phyloP scores from a whole-genome alignment of 2,113 vertebrate species.

The Columbina picui region DNA sequence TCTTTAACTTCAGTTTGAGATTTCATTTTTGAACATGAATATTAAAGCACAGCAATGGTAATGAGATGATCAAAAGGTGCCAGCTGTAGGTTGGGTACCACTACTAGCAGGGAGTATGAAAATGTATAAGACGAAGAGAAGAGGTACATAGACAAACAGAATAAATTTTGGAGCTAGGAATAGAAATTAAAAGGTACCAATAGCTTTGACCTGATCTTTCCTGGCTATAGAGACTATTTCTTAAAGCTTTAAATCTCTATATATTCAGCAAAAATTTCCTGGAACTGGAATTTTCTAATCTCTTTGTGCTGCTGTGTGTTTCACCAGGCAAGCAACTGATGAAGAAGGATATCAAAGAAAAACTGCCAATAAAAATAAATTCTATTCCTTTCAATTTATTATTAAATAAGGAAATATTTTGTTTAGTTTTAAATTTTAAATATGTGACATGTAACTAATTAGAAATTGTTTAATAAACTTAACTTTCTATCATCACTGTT shows the following conservation, averaged over 20 bases:
- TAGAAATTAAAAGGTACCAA: background rate
- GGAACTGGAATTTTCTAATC: conserved; percentile 43
- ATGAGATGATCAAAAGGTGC: background rate
- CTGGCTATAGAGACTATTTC: background rate
- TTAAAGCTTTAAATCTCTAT: background rate
- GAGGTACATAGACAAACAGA: background rate
- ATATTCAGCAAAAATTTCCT: conserved; percentile 26
- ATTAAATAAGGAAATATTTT: background rate
- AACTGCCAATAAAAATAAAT: background rate
- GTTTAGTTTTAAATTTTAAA: background rate
- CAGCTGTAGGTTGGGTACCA: rapidly evolving
- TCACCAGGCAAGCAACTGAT: background rate
- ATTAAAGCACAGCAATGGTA: background rate
- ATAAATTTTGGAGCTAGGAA: background rate
- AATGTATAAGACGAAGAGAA: background rate
- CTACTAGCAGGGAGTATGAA: background rate
- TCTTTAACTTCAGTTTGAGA: background rate
- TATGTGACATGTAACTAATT: background rate
- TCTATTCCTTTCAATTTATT: background rate
- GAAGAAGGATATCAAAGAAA: background rate
- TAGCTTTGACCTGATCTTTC: background rate
- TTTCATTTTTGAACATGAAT: background rate
- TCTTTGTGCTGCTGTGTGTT: background rate
- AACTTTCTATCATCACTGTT: background rate
- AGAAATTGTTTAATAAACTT: background rate